A percentile compares a stretch with the other conserved stretches of the same genome.
phyloP scores from a whole-genome alignment of 2,113 vertebrate species.

The Lepus europaeus region DNA sequence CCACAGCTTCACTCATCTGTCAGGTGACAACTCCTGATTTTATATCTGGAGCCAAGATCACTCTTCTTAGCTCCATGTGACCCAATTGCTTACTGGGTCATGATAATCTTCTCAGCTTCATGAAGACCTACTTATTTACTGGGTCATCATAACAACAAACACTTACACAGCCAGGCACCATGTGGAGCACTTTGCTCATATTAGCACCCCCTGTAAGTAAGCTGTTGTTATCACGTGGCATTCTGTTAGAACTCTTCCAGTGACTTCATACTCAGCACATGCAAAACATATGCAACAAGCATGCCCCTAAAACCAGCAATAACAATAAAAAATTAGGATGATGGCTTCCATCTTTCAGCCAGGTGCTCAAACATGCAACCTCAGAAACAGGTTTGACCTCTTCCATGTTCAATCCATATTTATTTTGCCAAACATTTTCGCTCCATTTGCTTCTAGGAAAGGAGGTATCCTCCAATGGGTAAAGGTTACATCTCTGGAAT shows the following conservation, averaged over 20 bases:
- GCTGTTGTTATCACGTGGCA: neutral
- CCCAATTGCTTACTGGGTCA: constrained; percentile 73
- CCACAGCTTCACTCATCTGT: neutral
- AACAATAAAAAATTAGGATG: no score
- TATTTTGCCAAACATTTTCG: neutral
- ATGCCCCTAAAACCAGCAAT: neutral
- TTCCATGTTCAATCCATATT: neutral
- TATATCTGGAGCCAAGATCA: constrained; percentile 8
- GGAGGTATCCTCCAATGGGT: no score
- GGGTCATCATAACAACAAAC: constrained; percentile 47
- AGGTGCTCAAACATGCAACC: neutral
- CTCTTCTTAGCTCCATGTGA: constrained; percentile 56
- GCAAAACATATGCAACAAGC: neutral
- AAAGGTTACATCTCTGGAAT: neutral
- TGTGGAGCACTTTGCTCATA: neutral
- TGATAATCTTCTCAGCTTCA: constrained; percentile 68
- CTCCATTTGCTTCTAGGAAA: neutral
- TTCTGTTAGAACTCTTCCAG: neutral
- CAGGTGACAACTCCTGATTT: neutral
- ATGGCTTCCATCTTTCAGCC: neutral
- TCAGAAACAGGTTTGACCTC: neutral
- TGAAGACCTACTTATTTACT: constrained; percentile 55
- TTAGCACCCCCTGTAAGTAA: neutral
- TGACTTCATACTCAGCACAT: neutral
- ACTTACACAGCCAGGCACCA: neutral